Evolutionary conservation across 2,797 vertebrate species (phyloP).

Genomic region (Hydrocynus forskahlii): DNA sequence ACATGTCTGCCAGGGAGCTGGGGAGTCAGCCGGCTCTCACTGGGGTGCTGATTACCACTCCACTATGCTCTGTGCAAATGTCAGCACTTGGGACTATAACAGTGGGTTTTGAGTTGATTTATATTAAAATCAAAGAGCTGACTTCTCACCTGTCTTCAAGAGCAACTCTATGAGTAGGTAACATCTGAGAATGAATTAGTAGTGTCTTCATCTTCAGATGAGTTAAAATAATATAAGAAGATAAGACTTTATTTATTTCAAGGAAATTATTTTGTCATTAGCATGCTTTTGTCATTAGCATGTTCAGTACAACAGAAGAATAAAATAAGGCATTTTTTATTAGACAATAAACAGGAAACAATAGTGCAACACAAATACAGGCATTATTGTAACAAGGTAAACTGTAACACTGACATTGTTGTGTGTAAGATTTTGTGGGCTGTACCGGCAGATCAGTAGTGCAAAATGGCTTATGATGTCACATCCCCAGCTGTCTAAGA

Average conservation of each 20-base stretch:
- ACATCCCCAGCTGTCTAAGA: too few species aligned
- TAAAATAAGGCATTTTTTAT: too few species aligned
- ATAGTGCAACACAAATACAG: too few species aligned
- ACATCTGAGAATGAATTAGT: not conserved
- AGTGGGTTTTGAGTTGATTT: conserved; percentile 22
- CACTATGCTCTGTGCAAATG: conserved; percentile 44
- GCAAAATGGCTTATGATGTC: too few species aligned
- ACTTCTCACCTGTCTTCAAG: conserved; percentile 9
- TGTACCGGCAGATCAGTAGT: too few species aligned
- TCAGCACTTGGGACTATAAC: conserved; percentile 38
- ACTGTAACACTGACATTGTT: too few species aligned
- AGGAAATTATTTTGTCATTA: too few species aligned
- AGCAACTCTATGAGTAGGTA: not conserved
- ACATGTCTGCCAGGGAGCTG: not conserved
- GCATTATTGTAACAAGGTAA: too few species aligned
- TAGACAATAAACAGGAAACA: too few species aligned
- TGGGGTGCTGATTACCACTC: conserved; percentile 35
- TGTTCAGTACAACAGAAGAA: too few species aligned
- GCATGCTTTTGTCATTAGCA: too few species aligned
- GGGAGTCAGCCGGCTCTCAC: not conserved
- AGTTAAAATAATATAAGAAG: not conserved
- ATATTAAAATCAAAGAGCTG: conserved; percentile 29
- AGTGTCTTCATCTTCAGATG: not conserved
- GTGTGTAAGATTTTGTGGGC: too few species aligned
- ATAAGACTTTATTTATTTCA: not conserved